Evolutionary conservation across 1,140 invertebrate genomes (phyloP).

Genomic region (Eueides isabella): DNA sequence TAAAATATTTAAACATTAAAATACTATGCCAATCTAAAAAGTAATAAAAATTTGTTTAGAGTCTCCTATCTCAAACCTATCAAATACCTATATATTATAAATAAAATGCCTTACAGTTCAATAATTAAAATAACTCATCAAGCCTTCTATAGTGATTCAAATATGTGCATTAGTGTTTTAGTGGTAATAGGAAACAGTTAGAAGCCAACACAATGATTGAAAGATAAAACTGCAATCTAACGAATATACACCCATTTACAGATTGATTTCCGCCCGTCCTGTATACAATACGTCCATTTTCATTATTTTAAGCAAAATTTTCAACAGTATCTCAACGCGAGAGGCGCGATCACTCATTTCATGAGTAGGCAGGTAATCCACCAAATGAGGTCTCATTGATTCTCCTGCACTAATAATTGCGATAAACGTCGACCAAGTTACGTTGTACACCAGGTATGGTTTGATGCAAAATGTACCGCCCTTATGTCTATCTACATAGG

Average conservation of each 20-base stretch:
- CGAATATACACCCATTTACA: constrained; percentile 32
- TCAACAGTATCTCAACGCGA: constrained; percentile 54
- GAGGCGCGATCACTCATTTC: constrained; percentile 66
- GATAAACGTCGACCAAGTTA: constrained; percentile 43
- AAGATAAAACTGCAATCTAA: constrained; percentile 35
- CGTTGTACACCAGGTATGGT: background rate
- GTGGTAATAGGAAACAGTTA: constrained; percentile 14
- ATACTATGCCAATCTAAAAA: background rate
- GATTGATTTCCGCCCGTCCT: constrained; percentile 32
- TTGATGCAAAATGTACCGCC: background rate
- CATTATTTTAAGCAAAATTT: constrained; percentile 51
- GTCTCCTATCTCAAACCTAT: background rate
- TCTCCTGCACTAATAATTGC: constrained; percentile 75
- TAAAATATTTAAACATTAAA: constrained; percentile 6
- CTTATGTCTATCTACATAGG: background rate
- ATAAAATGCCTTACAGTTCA: background rate
- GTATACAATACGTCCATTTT: constrained; percentile 43
- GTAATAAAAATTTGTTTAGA: constrained; percentile 6
- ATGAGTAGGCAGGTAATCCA: constrained; percentile 67
- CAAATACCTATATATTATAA: background rate
- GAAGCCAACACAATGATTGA: constrained; percentile 28
- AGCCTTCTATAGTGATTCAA: background rate
- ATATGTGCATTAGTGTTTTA: background rate
- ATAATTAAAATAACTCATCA: constrained; percentile 1
- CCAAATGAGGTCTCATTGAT: constrained; percentile 77